Conservation (phyloP, 2,113 vertebrate genomes). For the Lontra canadensis region DNA sequence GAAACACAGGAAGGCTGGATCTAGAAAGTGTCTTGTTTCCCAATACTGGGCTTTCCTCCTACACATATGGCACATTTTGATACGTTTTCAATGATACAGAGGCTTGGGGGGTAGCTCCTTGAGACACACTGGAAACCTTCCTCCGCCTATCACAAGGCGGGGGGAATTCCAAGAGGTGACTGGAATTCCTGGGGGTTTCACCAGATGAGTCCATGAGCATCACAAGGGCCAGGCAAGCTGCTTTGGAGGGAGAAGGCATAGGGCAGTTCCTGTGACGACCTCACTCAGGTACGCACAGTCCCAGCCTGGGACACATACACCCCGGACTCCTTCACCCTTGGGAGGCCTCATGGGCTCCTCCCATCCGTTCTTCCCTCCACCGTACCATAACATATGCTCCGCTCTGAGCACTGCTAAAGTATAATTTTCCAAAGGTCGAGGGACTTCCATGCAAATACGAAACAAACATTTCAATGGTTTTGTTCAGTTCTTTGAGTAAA, state of each 20-base stretch:
- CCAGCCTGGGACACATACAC: background rate
- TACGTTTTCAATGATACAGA: background rate
- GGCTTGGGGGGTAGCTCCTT: background rate
- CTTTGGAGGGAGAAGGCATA: background rate
- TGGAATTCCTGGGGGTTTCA: background rate
- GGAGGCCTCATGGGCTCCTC: background rate
- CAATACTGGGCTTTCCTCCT: background rate
- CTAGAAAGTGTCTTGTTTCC: background rate
- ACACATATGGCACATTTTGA: background rate
- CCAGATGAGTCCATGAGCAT: background rate
- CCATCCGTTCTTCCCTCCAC: background rate
- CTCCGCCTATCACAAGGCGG: background rate
- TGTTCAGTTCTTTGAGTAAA: background rate
- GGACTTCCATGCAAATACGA: background rate
- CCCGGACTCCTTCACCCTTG: background rate
- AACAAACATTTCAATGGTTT: background rate
- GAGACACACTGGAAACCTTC: background rate
- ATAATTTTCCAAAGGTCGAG: background rate
- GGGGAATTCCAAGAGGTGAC: background rate
- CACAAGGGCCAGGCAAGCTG: background rate
- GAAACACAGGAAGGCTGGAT: background rate
- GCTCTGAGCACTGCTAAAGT: background rate
- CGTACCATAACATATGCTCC: background rate
- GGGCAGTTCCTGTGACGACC: background rate
- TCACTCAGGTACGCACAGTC: accelerated